These are phyloP conservation scores for Platycnemis pennipes DNA, from an alignment of 2,888 invertebrate genomes.

Conservation along the genomic window DNA sequence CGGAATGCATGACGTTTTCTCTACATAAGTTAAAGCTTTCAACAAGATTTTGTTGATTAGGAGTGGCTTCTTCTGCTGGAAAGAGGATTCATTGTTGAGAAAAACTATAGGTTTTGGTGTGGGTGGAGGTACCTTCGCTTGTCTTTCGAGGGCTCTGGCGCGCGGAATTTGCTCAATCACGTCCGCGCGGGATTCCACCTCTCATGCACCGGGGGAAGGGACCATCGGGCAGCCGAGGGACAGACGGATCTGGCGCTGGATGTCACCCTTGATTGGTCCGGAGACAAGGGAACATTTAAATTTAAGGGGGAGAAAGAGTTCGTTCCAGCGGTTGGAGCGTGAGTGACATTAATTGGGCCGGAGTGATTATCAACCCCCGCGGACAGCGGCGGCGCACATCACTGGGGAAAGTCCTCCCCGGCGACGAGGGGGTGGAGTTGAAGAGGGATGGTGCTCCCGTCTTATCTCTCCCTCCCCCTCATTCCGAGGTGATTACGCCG, in stretches of 20 bases:
- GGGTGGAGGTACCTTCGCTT: background rate
- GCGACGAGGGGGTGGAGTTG: background rate
- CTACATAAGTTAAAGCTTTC: no score
- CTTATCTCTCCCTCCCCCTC: slow-evolving; percentile 4
- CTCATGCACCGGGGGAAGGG: background rate
- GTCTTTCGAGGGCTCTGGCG: background rate
- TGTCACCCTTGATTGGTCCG: background rate
- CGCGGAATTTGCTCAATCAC: slow-evolving; percentile 20
- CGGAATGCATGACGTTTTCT: no score
- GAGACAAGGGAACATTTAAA: background rate
- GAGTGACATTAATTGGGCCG: slow-evolving; percentile 18
- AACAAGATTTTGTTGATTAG: no score
- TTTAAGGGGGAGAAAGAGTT: background rate
- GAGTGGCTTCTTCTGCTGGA: no score
- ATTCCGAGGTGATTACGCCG: slow-evolving; percentile 24
- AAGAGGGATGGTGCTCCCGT: background rate
- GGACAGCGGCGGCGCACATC: background rate
- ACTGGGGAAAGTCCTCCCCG: background rate
- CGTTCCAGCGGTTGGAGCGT: background rate
- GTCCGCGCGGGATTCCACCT: background rate
- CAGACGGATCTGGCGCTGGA: background rate
- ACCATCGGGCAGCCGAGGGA: background rate
- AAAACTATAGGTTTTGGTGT: background rate
- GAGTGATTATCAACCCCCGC: slow-evolving; percentile 32
- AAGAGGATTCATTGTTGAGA: no score